Evolutionary conservation across 2,888 invertebrate species (phyloP).

Genomic region (Drosophila paucipuncta): DNA sequence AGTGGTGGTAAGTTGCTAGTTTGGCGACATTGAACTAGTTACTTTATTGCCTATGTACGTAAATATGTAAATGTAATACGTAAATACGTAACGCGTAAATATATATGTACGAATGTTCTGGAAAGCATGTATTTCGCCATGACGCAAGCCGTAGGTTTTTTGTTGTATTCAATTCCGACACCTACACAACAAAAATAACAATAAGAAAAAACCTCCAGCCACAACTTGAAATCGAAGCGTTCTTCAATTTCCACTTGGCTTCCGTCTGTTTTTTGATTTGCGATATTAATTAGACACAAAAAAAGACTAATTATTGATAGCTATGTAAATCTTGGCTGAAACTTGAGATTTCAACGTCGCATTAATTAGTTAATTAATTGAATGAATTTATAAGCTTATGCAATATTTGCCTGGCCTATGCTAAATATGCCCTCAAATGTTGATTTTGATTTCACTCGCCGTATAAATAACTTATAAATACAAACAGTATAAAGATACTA

Average conservation of each 20-base stretch:
- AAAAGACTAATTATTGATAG: neutral
- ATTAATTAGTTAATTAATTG: conserved; percentile 53
- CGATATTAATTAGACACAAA: conserved; percentile 1
- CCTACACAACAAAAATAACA: neutral
- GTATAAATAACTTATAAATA: conserved; percentile 11
- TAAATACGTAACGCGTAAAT: neutral
- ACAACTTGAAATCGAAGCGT: conserved; percentile 4
- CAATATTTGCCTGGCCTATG: conserved; percentile 32
- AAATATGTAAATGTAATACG: neutral
- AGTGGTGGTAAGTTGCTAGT: neutral
- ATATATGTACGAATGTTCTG: neutral
- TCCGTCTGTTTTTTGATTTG: conserved; percentile 44
- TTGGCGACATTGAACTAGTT: conserved; percentile 71
- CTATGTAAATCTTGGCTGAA: neutral
- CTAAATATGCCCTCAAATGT: conserved; percentile 48
- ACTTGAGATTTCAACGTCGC: conserved; percentile 29
- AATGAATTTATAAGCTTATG: conserved; percentile 21
- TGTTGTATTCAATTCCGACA: conserved; percentile 18
- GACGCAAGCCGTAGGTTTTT: conserved; percentile 52
- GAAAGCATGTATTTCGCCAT: conserved; percentile 15
- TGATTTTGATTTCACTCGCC: conserved; percentile 33
- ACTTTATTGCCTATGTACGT: neutral
- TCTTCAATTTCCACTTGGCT: conserved; percentile 13
- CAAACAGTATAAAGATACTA: neutral
- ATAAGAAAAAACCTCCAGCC: neutral